These are phyloP conservation scores for Orestias chungarensis DNA, from an alignment of 2,797 vertebrate species.

Conservation along the genomic window DNA sequence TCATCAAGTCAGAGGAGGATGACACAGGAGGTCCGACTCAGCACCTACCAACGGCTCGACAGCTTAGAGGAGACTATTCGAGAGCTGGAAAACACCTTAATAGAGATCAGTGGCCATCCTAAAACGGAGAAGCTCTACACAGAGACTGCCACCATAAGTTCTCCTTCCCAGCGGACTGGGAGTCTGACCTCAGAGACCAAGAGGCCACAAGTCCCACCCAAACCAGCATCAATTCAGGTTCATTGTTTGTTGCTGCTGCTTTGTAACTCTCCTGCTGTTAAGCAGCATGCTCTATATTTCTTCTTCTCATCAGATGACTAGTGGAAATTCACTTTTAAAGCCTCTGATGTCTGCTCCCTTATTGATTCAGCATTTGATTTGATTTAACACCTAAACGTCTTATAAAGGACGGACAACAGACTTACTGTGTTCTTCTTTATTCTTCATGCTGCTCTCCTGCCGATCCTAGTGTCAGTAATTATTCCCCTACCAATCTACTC, in stretches of 20 bases:
- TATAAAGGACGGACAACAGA: slow-evolving; percentile 67
- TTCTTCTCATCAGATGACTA: slow-evolving; percentile 55
- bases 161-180: slow-evolving; percentile 22
- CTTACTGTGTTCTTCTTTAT: slow-evolving; percentile 39
- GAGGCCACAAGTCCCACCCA: slow-evolving; percentile 85
- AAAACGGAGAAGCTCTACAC: slow-evolving; percentile 45
- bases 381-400: slow-evolving; percentile 51
- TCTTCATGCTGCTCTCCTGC: slow-evolving; percentile 52
- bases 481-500: slow-evolving; percentile 55
- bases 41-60: slow-evolving; percentile 84
- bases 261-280: slow-evolving; percentile 32
- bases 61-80: slow-evolving; percentile 93
- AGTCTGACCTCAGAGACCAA: slow-evolving; percentile 31
- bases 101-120: slow-evolving; percentile 82
- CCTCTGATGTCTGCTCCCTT: slow-evolving; percentile 72
- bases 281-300: slow-evolving; percentile 27
- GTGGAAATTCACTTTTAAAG: slow-evolving; percentile 49
- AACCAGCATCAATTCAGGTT: slow-evolving; percentile 83
- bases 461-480: slow-evolving; percentile 41
- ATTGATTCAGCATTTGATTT: slow-evolving; percentile 44
- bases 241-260: slow-evolving; percentile 57
- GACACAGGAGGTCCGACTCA: slow-evolving; percentile 75
- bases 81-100: slow-evolving; percentile 89
- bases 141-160: slow-evolving; percentile 13
- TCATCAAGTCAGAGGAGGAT: slow-evolving; percentile 13